Conservation (phyloP, 2,888 invertebrate genomes). For the Pristionchus arcanus region DNA sequence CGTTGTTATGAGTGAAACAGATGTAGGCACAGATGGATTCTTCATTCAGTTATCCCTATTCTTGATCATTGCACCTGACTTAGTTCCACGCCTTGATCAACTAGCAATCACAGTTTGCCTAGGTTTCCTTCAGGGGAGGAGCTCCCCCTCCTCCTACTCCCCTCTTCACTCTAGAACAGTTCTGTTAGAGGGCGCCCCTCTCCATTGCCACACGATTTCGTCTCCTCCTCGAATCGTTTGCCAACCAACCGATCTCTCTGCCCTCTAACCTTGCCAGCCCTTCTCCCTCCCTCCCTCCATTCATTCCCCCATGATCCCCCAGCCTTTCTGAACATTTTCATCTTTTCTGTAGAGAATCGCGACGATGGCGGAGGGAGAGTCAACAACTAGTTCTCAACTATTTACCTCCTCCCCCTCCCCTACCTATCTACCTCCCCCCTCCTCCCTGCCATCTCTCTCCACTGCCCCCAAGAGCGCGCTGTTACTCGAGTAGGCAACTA, state of each 20-base stretch:
- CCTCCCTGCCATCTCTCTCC: conserved; percentile 28
- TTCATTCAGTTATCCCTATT: no score
- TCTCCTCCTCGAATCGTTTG: conserved; percentile 39
- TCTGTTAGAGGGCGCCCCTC: conserved; percentile 9
- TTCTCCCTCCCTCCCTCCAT: neutral
- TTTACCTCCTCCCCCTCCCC: conserved; percentile 22
- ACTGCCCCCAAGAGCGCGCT: neutral
- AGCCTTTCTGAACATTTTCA: neutral
- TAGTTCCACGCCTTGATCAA: neutral
- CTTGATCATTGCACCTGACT: no score
- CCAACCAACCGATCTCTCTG: neutral
- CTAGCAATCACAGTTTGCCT: neutral
- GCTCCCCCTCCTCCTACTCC: neutral
- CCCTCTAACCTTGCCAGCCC: conserved; percentile 25
- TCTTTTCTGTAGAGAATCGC: neutral
- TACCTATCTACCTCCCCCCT: conserved; percentile 1
- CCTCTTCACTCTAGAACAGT: conserved; percentile 23
- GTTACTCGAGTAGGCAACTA: conserved; percentile 42
- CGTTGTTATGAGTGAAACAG: no score
- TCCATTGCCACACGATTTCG: conserved; percentile 42
- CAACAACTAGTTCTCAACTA: conserved; percentile 51
- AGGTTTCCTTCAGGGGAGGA: conserved; percentile 29
- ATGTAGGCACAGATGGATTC: no score
- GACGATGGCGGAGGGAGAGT: conserved; percentile 12
- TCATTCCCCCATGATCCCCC: neutral